Evolutionary conservation across 2,888 invertebrate genomes (phyloP), one percentile per base, ranked within the genome.

Genomic region (Troides aeacus): DNA sequence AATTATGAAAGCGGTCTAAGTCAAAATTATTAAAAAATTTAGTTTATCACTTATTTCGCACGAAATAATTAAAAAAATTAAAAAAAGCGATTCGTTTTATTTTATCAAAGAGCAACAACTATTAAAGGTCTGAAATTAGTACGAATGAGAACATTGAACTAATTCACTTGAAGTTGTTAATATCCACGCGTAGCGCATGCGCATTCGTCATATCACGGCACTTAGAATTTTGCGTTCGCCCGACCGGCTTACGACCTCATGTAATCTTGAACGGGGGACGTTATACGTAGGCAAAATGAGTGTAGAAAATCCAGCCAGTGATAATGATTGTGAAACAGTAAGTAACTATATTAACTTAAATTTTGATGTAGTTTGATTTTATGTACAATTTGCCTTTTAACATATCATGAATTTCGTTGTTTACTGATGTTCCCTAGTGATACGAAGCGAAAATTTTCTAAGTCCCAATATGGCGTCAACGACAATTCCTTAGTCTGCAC

Each of bases 401-500:
- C 63, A 74, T 62, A 42, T 65, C 68, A 57, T 72, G 69, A 72
- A 76, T 80, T 76, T 73, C 74, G 74, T 78, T 83, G 80, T 93
- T 90, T 92, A 89, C 93, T 94, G 87, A 90, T 94, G 93, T 81
- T 88, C 85, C 81, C 79, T 82, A 81, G 83, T 81, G 82, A 78
- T 84, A 84, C 85, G 84, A 86, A 86, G 84, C 93, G 89, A 90
- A 93, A 92, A 84, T 93, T 93, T 93, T 93, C 93, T 93, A 96
- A 96, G 96, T 96, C 96, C 95, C 95, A 96, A 96, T 95, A 96
- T 96, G 96, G 96, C 96, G 96, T 95, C 96, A 94, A 94, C 93
- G 93, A 93, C 93, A 95, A 94, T 95, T 94, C 94, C 93, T 78
- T 79, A 74, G 76, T 81, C 79, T 76, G 76, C 81, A 81, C 78